These are phyloP conservation scores for Laspeyria flexula DNA, from an alignment of 2,888 invertebrate species.

Conservation along the genomic window DNA sequence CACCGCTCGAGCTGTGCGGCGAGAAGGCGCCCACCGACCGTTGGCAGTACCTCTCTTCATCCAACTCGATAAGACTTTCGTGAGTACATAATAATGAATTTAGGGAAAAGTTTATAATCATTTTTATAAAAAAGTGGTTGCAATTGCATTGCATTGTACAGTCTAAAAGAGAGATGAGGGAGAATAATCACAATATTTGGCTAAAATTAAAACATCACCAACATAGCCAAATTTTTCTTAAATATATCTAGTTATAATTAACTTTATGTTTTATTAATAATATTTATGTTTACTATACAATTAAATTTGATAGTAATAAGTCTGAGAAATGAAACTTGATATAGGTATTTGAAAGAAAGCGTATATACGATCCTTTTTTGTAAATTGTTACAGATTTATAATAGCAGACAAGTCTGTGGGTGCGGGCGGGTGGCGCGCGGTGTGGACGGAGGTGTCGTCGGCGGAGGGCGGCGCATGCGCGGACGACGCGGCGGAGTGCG, in stretches of 20 bases:
- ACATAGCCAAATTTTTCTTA: neutral
- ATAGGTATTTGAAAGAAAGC: no score
- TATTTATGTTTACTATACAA: no score
- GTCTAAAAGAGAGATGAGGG: no score
- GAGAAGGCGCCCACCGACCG: constrained; percentile 91
- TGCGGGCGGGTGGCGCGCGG: constrained; percentile 96
- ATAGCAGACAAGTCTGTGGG: constrained; percentile 98
- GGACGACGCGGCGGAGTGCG: constrained; percentile 57
- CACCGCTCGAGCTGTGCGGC: constrained; percentile 96
- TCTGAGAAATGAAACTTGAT: no score
- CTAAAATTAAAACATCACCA: neutral
- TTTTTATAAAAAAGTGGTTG: no score
- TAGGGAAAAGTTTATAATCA: neutral
- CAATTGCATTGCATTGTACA: no score
- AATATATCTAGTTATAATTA: no score
- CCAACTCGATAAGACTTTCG: constrained; percentile 95
- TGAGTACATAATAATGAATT: constrained; percentile 66
- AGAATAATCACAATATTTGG: no score
- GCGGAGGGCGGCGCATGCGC: constrained; percentile 72
- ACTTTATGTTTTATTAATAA: no score
- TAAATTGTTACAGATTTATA: constrained; percentile 95
- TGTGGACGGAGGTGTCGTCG: constrained; percentile 96
- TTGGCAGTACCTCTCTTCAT: constrained; percentile 94
- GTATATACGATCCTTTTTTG: neutral
- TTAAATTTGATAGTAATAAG: no score